phyloP scores from a whole-genome alignment of 37 sponge, comb jelly and placozoan species.

The Amphimedon queenslandica region DNA sequence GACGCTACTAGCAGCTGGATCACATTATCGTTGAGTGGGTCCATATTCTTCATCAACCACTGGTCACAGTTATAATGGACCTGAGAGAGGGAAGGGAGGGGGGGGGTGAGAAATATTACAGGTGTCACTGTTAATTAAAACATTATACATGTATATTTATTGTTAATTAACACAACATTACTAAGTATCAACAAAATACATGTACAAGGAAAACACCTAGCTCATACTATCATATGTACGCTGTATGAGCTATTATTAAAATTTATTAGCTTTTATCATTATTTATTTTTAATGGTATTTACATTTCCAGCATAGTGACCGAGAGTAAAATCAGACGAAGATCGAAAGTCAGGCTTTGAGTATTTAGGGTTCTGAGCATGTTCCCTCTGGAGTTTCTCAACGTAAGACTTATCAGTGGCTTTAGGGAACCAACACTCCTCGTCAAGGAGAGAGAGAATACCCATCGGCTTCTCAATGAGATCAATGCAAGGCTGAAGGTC shows the following conservation, averaged over 20 bases:
- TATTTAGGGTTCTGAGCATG: slow-evolving; percentile 70
- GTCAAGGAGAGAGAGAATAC: slow-evolving; percentile 92
- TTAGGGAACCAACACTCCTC: slow-evolving; percentile 99
- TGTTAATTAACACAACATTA: not conserved
- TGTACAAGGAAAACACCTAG: too few relatives aligned
- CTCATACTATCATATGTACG: not conserved
- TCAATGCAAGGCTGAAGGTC: slow-evolving; percentile 99
- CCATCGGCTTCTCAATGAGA: slow-evolving; percentile 98
- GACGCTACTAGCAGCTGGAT: slow-evolving; percentile 82
- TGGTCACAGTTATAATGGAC: slow-evolving; percentile 88
- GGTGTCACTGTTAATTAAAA: too few relatives aligned
- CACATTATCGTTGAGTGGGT: slow-evolving; percentile 97
- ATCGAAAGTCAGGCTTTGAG: slow-evolving; percentile 92
- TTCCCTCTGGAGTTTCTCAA: slow-evolving; percentile 85
- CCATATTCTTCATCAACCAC: slow-evolving; percentile 99
- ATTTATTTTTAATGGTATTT: too few relatives aligned
- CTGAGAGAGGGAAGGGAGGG: slow-evolving; percentile 40
- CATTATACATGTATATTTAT: not conserved
- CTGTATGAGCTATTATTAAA: not conserved
- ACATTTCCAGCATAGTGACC: slow-evolving; percentile 97
- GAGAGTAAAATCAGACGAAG: slow-evolving; percentile 89
- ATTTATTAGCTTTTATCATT: not conserved
- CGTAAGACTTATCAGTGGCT: slow-evolving; percentile 92
- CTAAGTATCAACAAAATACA: too few relatives aligned
- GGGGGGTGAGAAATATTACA: not conserved